phyloP scores from a whole-genome alignment of 2,797 vertebrate species.

The Anguilla marmorata region DNA sequence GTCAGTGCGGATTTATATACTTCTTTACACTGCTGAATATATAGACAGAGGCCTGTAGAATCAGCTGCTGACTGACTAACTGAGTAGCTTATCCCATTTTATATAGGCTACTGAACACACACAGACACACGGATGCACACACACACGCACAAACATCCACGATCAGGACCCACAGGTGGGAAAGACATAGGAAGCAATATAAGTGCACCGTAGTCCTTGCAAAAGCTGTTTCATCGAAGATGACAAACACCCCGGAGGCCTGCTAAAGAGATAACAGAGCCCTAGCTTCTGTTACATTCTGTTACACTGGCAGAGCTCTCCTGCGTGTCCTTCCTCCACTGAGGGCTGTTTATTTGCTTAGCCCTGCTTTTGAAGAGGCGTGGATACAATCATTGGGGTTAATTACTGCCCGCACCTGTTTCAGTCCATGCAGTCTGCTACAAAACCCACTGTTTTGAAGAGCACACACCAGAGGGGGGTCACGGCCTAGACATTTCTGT shows the following conservation, averaged over 20 bases:
- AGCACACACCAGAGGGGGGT: conserved; percentile 38
- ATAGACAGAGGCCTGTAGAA: conserved; percentile 37
- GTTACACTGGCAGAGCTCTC: conserved; percentile 62
- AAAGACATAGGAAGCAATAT: conserved; percentile 82
- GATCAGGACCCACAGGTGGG: conserved; percentile 71
- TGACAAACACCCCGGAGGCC: conserved; percentile 61
- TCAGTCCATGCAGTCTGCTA: conserved; percentile 67
- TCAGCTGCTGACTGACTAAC: conserved; percentile 32
- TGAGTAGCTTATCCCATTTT: conserved; percentile 38
- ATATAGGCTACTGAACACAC: conserved; percentile 24
- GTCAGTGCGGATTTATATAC: conserved; percentile 48
- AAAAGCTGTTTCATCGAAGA: conserved; percentile 55
- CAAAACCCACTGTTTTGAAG: conserved; percentile 62
- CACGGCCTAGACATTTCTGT: conserved; percentile 31
- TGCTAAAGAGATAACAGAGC: conserved; percentile 81
- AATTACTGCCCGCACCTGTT: conserved; percentile 77
- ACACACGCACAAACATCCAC: conserved; percentile 27
- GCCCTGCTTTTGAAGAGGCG: conserved; percentile 69
- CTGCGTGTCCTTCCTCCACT: conserved; percentile 61
- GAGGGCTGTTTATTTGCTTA: conserved; percentile 81
- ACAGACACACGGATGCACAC: neutral
- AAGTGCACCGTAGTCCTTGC: conserved; percentile 66
- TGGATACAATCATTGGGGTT: conserved; percentile 63
- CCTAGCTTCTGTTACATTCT: conserved; percentile 64
- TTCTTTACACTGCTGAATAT: conserved; percentile 43